phyloP scores from a whole-genome alignment of 1,140 invertebrate genomes.

The Centruroides sculpturatus region DNA sequence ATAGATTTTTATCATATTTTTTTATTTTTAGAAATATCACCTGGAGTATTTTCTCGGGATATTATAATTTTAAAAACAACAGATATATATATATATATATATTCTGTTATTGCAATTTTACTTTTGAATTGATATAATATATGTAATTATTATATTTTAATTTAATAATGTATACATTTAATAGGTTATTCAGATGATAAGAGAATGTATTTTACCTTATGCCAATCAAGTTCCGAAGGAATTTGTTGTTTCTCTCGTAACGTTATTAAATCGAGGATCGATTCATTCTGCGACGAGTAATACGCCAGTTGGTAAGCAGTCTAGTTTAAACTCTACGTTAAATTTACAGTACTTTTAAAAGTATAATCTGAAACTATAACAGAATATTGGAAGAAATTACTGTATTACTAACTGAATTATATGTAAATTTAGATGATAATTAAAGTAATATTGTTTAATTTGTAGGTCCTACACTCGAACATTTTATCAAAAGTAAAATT shows the following conservation, averaged over 20 bases:
- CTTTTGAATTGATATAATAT: neutral
- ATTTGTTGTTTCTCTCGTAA: constrained; percentile 72
- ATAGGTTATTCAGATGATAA: constrained; percentile 66
- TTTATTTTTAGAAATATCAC: too few relatives aligned
- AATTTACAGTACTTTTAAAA: too few relatives aligned
- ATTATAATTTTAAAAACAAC: neutral
- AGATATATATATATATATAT: neutral
- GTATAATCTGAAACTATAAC: too few relatives aligned
- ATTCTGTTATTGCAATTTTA: neutral
- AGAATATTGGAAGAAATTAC: too few relatives aligned
- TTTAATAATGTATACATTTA: neutral
- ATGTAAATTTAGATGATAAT: too few relatives aligned
- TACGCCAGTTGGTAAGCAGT: constrained; percentile 7
- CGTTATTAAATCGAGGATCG: constrained; percentile 81
- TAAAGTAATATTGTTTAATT: too few relatives aligned
- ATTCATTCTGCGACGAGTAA: constrained; percentile 64
- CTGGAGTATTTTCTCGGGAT: neutral
- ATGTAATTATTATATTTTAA: neutral
- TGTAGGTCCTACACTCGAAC: too few relatives aligned
- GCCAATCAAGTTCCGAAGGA: constrained; percentile 62
- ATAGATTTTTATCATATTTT: too few relatives aligned
- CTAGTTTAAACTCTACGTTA: too few relatives aligned
- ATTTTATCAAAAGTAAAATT: too few relatives aligned
- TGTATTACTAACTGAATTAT: too few relatives aligned
- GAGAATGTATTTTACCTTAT: constrained; percentile 71